These are phyloP conservation scores for Acanthiza pusilla DNA, from an alignment of 2,797 vertebrate species.

Conservation along the genomic window DNA sequence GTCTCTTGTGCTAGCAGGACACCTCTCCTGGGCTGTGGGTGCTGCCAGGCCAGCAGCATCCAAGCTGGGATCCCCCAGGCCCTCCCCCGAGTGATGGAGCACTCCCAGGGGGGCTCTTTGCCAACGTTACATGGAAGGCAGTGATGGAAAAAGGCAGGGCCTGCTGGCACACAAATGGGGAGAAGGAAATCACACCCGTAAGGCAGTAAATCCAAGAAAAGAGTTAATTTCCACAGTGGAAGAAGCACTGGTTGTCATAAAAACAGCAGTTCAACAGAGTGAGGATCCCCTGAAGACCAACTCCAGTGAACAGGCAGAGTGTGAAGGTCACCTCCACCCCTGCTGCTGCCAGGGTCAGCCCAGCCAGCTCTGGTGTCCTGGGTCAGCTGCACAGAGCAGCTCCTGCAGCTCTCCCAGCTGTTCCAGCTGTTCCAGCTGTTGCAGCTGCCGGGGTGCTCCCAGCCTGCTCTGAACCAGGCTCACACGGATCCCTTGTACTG, in stretches of 20 bases:
- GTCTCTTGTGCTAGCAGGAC: neutral
- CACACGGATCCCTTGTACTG: neutral
- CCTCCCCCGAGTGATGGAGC: neutral
- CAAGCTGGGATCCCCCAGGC: neutral
- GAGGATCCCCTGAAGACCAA: neutral
- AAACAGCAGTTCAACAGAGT: neutral
- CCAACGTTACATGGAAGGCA: neutral
- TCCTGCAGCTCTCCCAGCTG: neutral
- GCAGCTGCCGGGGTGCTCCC: neutral
- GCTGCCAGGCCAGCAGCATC: neutral
- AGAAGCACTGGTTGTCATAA: neutral
- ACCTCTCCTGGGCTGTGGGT: neutral
- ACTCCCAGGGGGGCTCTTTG: neutral
- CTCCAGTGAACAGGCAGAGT: neutral
- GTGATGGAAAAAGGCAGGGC: neutral
- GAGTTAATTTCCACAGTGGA: neutral
- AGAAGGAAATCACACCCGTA: neutral
- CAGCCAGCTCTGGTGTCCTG: neutral
- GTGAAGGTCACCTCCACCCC: slow-evolving; percentile 6
- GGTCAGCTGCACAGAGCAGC: neutral
- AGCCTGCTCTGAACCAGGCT: neutral
- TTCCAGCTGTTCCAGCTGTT: neutral
- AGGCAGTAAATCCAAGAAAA: neutral
- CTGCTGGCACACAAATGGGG: neutral
- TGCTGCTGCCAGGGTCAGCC: neutral